These are phyloP conservation scores for Neogobius melanostomus DNA, from an alignment of 2,113 vertebrate species.

Conservation along the genomic window DNA sequence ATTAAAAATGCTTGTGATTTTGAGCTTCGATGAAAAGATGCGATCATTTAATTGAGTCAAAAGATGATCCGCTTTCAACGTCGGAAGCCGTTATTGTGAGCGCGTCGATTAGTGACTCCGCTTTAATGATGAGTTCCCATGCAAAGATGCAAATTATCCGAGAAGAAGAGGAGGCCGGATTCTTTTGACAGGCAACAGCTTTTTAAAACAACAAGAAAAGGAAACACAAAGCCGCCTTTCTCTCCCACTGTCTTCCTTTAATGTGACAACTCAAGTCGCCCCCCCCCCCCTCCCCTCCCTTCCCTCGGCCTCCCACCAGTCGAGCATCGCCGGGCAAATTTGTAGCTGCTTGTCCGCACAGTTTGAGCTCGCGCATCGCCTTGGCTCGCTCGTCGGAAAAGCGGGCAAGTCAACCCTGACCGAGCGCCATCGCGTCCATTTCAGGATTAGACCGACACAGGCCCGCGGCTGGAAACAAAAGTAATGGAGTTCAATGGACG, in stretches of 20 bases:
- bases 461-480: slow-evolving; percentile 22
- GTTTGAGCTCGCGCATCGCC: slow-evolving; percentile 76
- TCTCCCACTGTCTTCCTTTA: slow-evolving; percentile 43
- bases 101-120: slow-evolving; percentile 11
- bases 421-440: slow-evolving; percentile 41
- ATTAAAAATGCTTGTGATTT: no score
- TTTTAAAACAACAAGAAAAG: slow-evolving; percentile 41
- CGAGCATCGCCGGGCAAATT: slow-evolving; percentile 72
- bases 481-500: not conserved
- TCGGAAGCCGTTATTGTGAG: slow-evolving; percentile 21
- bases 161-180: slow-evolving; percentile 30
- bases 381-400: slow-evolving; percentile 58
- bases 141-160: slow-evolving; percentile 58
- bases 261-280: slow-evolving; percentile 41
- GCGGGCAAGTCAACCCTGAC: slow-evolving; percentile 57
- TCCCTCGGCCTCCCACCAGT: slow-evolving; percentile 56
- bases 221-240: slow-evolving; percentile 47
- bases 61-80: no score
- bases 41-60: no score
- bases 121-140: slow-evolving; percentile 45
- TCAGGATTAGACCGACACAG: slow-evolving; percentile 24
- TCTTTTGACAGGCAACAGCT: slow-evolving; percentile 55
- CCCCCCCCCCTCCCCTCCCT: not conserved
- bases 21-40: no score
- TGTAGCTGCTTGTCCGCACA: slow-evolving; percentile 76